Base-by-base conservation (phyloP, 2,797 vertebrate genomes). In the Thamnophis elegans region DNA sequence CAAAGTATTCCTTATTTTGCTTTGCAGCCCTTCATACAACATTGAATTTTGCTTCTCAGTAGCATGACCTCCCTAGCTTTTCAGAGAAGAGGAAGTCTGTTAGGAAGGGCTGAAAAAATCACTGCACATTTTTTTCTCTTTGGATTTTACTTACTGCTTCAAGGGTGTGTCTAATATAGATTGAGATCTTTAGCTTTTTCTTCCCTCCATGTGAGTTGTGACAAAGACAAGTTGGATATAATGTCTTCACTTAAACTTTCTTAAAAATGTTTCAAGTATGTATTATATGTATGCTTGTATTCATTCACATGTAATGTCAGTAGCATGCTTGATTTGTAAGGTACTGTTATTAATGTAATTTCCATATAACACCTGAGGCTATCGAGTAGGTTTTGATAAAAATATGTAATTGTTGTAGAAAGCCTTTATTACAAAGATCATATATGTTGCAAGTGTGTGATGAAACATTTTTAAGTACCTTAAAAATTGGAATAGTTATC, bases 281-380 rank as follows among this genome's bases (percentile, higher is more conserved):
- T 78, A 53, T 93, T 25, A 88, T 18, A 65, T 47, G 68, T 73
- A 18, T 68, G 1, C 36, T 54, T 92, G 25, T 90, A 14, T 78
- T 53, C 16, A 55, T 78, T 88, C 62, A 90, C n/a, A 88, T 87
- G 32, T 86, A 56, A 92, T 87, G 60, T 53, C 85, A 88, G 85
- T 62, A 26, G 59, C 73, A 88, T 88, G 58, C 4, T 55, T 54
- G 55, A 36, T 90, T 90, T 87, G 54, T 92, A 42, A 55, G 11
- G 25, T 58, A 10, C 7, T 90, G 28, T 55, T 87, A 65, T 47
- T 32, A 54, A 10, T 13, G 51, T 82, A 53, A 91, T 47, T 91
- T 28, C 56, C 12, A 47, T 91, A 65, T 88, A 55, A 91, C 20
- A 13, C 32, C 51, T 54, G 42, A 60, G 54, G 36, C 18, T 60